These are phyloP conservation scores for Grammomys dolichurus DNA, from an alignment of 2,113 vertebrate species.

Conservation along the genomic window DNA sequence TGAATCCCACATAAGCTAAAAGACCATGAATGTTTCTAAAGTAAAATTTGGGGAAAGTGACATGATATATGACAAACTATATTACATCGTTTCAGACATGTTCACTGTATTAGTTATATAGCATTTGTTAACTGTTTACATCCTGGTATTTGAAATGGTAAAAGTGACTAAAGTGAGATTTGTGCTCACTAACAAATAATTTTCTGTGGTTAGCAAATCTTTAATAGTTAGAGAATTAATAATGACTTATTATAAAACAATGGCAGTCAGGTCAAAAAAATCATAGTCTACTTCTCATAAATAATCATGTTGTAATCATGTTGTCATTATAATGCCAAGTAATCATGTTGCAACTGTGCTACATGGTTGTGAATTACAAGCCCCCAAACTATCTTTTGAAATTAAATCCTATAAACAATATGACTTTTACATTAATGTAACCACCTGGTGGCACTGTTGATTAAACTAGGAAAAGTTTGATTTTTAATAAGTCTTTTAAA, in stretches of 20 bases:
- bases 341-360: background rate
- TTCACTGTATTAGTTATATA: background rate
- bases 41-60: background rate
- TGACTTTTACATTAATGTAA: constrained; percentile 67
- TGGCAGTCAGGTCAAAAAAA: background rate
- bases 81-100: background rate
- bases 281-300: background rate
- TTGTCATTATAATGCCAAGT: background rate
- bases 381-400: background rate
- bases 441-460: constrained; percentile 90
- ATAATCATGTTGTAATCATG: background rate
- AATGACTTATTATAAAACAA: constrained; percentile 25
- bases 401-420: constrained; percentile 18
- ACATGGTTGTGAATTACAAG: constrained; percentile 45
- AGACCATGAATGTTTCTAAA: background rate
- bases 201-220: background rate
- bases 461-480: constrained; percentile 81
- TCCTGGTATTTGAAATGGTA: background rate
- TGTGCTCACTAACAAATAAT: background rate
- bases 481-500: background rate
- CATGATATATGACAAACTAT: background rate
- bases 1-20: background rate
- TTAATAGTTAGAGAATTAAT: background rate
- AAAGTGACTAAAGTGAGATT: background rate
- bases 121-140: background rate